These are phyloP conservation scores for Silurus lanzhouensis DNA, from an alignment of 2,797 vertebrate species.

Conservation along the genomic window DNA sequence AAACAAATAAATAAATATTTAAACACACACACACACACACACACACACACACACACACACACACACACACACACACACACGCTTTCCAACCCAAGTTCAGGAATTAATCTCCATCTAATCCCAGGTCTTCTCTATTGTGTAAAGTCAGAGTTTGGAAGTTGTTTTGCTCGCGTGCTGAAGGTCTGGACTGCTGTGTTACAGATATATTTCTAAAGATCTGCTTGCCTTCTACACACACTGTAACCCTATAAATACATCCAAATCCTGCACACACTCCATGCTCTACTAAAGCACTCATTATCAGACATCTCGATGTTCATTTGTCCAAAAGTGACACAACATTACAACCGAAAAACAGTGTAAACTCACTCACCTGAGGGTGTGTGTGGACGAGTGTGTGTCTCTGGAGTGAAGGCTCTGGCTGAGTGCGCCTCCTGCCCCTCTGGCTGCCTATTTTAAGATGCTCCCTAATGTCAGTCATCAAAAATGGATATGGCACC, in stretches of 20 bases:
- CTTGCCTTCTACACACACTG: background rate
- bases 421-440: conserved; percentile 22
- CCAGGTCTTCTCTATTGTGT: background rate
- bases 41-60: background rate
- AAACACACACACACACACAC: conserved; percentile 1
- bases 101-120: background rate
- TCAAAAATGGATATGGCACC: conserved; percentile 37
- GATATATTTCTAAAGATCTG: background rate
- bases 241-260: background rate
- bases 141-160: background rate
- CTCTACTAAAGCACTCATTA: background rate
- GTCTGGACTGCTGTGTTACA: background rate
- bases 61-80: background rate
- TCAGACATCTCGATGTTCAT: too few species aligned
- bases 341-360: background rate
- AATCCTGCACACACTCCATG: background rate
- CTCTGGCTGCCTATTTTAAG: conserved; percentile 45
- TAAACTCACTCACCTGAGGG: conserved; percentile 31
- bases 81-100: background rate
- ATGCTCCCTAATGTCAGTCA: conserved; percentile 41
- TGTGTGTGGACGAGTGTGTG: conserved; percentile 18
- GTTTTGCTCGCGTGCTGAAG: background rate
- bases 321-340: background rate
- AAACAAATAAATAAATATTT: background rate
- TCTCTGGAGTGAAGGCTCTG: conserved; percentile 12